Base-by-base conservation (phyloP, 2,113 vertebrate genomes). In the Centropus unirufus region DNA sequence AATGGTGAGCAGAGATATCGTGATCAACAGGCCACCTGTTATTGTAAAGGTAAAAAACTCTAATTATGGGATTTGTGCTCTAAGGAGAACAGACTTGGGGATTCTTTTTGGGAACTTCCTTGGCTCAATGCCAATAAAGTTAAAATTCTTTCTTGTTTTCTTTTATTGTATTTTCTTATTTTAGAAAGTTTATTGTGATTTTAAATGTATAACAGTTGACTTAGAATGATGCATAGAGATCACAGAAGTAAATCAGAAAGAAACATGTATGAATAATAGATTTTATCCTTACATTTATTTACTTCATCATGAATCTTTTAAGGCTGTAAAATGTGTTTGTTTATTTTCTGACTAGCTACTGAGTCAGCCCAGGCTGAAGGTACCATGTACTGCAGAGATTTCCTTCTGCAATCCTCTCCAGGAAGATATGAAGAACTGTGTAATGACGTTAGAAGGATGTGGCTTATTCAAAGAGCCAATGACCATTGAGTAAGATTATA, bases 381-480 rank as follows among this genome's bases (percentile, higher is more conserved):
- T 89, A 57, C 92, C 93, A 15, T 97, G 96, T 73, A 95, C 91
- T 49, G 95, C 92, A 82, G 96, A 97, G 75, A 96, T 97, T 57
- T 97, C 94, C 39, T 97, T 97, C 92, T 96, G 96, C 67, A 97
- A 96, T 61, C 97, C 95, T 49, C 95, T 96, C 55, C 95, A 95
- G 63, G 96, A 97, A 93, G 96, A 96, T 15, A 95, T 97, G 89
- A 97, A 94, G 66, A 97, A 96, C 54, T 96, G 95, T 0, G 66
- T 96, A 36, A 95, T 97, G 92, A 93, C 89, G 0, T 87, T 97
- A 77, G 96, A 97, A 91, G 96, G 96, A 36, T 96, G 92, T n/a
- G 96, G 96, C 59, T 90, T 97, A 72, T 96, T 97, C 92, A 95
- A 97, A 85, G 94, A 97, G 54, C 92, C 96, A 0, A 93, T 94